Base-by-base conservation (phyloP, 2,113 vertebrate species). In the Hoplias malabaricus region DNA sequence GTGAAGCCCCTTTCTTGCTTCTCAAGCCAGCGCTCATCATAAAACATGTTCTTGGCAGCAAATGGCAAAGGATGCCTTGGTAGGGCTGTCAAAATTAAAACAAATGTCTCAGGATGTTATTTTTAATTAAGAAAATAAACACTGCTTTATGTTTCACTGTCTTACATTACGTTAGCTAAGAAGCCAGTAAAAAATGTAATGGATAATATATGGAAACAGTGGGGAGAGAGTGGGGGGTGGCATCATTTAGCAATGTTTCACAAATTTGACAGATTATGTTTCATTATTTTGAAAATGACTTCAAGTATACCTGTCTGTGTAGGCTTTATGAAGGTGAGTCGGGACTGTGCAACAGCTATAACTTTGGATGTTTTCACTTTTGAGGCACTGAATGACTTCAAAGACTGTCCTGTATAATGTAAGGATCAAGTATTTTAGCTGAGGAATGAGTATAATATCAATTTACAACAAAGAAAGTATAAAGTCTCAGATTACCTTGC, bases 41-140 rank as follows among this genome's bases (percentile, higher is more conserved):
- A 99, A 89, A 99, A 99, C 94, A 99, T 94, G 80, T 98, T 99
- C 85, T 95, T 97, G 36, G 96, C 96, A 66, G 94, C 96, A 86
- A 98, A 99, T 0, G 97, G 96, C 93, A 97, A 91, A 0, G 96
- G 97, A 61, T 99, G 96, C 38, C 97, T 93, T 14, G 97, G 98
- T 69, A 98, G 93, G 43, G 80, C 97, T 99, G 85, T 8, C 31
- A 1, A n/a, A 16, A 59, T 31, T 11, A 7, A 46, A 25, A 10
- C 59, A 63, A 0, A 42, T 4, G 25, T 25, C 33, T 13, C 21
- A 50, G 46, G 21, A 19, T 5, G 2, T 4, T 12, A 16, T 4
- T 11, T 10, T 4, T 11, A 42, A n/a, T n/a, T n/a, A n/a, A n/a
- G n/a, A n/a, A n/a, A n/a, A n/a, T n/a, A n/a, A n/a, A n/a, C n/a